A percentile compares a stretch with the other conserved stretches of the same genome.
Conservation (phyloP, 2,888 invertebrate genomes). For the Plebejus anna region DNA sequence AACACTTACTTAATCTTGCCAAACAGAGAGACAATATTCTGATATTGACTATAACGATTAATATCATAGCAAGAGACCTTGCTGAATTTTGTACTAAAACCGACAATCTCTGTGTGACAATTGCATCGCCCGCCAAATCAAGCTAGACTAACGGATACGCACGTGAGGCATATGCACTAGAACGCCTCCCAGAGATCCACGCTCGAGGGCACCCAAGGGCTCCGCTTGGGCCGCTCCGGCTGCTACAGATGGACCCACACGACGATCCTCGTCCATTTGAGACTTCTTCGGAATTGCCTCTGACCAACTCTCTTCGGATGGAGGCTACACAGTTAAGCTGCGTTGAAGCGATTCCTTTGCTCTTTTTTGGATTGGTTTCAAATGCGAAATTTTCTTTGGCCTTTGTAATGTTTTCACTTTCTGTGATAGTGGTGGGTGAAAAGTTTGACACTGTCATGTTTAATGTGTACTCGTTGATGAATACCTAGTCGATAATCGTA, state of each 20-base stretch:
- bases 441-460: not conserved
- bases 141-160: slow-evolving; percentile 59
- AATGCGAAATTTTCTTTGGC: not conserved
- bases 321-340: slow-evolving; percentile 36
- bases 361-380: not conserved
- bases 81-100: not conserved
- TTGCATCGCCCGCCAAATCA: slow-evolving; percentile 30
- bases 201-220: slow-evolving; percentile 70
- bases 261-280: slow-evolving; percentile 82
- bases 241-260: slow-evolving; percentile 51
- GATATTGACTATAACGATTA: not conserved
- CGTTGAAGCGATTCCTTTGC: not conserved
- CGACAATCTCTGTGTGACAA: slow-evolving; percentile 25
- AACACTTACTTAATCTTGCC: slow-evolving; percentile 20
- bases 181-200: slow-evolving; percentile 90
- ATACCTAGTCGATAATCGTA: not conserved
- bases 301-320: slow-evolving; percentile 84
- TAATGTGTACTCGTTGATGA: not conserved
- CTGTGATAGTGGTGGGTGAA: slow-evolving; percentile 4
- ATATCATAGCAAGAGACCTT: not conserved
- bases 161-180: slow-evolving; percentile 96
- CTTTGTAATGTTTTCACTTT: not conserved
- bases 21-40: slow-evolving; percentile 13
- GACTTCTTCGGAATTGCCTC: slow-evolving; percentile 79
- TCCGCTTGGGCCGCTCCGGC: slow-evolving; percentile 45